Percentiles rank a stretch among this genome's conserved stretches.
These are phyloP conservation scores for Nymphalis io DNA, from an alignment of 1,140 invertebrate species.

Conservation along the genomic window DNA sequence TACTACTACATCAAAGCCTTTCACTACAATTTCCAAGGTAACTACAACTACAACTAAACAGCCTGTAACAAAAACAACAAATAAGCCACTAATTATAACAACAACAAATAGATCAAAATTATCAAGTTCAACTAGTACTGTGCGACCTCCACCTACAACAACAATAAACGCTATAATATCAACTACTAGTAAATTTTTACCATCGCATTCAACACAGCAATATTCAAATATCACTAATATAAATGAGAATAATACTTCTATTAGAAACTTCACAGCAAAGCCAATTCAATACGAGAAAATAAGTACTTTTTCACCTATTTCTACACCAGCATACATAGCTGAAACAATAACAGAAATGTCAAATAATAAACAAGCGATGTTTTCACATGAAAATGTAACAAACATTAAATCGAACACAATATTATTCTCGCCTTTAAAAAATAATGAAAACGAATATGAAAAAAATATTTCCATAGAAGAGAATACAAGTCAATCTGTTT, in stretches of 20 bases:
- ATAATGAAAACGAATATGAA: constrained; percentile 54
- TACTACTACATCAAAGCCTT: constrained; percentile 38
- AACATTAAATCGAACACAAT: constrained; percentile 33
- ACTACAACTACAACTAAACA: constrained; percentile 46
- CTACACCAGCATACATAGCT: constrained; percentile 49
- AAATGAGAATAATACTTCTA: constrained; percentile 15
- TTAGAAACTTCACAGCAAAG: constrained; percentile 3
- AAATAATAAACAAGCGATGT: constrained; percentile 4
- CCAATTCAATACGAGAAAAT: constrained; percentile 39
- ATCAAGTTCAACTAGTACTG: constrained; percentile 24
- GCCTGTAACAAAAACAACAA: constrained; percentile 40
- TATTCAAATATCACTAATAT: constrained; percentile 4
- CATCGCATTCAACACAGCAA: constrained; percentile 35
- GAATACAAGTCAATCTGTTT: constrained; percentile 73
- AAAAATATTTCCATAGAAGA: constrained; percentile 64
- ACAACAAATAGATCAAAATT: constrained; percentile 1
- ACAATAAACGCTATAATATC: constrained; percentile 37
- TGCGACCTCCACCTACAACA: constrained; percentile 46
- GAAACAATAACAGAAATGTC: constrained; percentile 44
- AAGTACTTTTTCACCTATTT: constrained; percentile 53
- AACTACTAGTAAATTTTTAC: constrained; percentile 23
- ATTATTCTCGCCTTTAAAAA: constrained; percentile 10
- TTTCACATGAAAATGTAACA: constrained; percentile 9
- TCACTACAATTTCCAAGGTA: constrained; percentile 45
- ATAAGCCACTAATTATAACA: constrained; percentile 21